Percentiles rank a stretch among this genome's conserved stretches.
Evolutionary conservation across 1,140 invertebrate species (phyloP).

Genomic region (Streblospio benedicti): DNA sequence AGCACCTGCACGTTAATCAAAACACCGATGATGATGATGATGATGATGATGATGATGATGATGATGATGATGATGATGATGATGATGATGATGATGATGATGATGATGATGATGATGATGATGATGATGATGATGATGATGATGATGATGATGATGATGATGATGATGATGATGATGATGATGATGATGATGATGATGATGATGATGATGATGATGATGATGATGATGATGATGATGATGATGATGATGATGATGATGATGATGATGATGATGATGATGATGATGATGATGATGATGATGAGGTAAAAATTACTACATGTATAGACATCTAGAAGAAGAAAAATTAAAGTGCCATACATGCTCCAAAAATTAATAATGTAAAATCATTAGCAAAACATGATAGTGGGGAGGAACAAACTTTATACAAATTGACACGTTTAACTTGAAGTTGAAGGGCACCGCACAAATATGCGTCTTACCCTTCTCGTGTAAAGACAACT

Average conservation of each 20-base stretch:
- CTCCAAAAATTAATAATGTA: too few relatives aligned
- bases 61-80: slow-evolving; percentile 6
- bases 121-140: slow-evolving; percentile 21
- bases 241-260: not conserved
- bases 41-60: not conserved
- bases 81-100: slow-evolving; percentile 4
- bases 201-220: not conserved
- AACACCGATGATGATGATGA: not conserved
- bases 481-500: too few relatives aligned
- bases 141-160: slow-evolving; percentile 11
- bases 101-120: slow-evolving; percentile 12
- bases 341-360: too few relatives aligned
- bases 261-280: not conserved
- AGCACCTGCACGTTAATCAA: too few relatives aligned
- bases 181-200: slow-evolving; percentile 4
- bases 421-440: too few relatives aligned
- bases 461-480: too few relatives aligned
- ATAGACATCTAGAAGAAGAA: too few relatives aligned
- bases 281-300: not conserved
- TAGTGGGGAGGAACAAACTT: too few relatives aligned
- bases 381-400: too few relatives aligned
- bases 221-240: not conserved
- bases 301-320: too few relatives aligned
- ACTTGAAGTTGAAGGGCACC: too few relatives aligned
- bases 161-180: slow-evolving; percentile 8